Evolutionary conservation across 2,113 vertebrate species (phyloP), one percentile per base, ranked within the genome.

Genomic region (Tachuris rubrigastra): DNA sequence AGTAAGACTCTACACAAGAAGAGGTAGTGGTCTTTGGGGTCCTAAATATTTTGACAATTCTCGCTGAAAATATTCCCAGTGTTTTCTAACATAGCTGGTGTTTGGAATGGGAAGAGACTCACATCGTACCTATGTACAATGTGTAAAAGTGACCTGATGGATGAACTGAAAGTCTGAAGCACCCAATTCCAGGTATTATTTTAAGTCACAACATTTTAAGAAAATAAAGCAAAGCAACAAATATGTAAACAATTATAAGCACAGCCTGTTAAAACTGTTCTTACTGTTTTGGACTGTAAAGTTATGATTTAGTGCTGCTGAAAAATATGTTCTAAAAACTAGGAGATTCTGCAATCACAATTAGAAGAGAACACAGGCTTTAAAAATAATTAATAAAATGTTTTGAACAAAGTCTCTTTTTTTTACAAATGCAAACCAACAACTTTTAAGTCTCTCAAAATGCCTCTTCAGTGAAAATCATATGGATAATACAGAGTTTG

Each of bases 41-140:
- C 24, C 44, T 74, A 56, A 46, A 37, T 37, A 6, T 23, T 60
- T 71, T 11, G 58, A 27, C 13, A 52, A 14, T 56, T 60, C 56
- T 41, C 27, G n/a, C 14, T 47, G 52, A 71, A 55, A 71, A 56
- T 30, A 42, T 53, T 23, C n/a, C 42, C 20, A 35, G 5, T 37
- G 20, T 76, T 72, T 68, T 87, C 12, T 62, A 46, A 62, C 9
- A 20, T 3, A 42, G 23, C 14, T 65, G n/a, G 15, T 22, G 23
- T 31, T 47, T 0, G 0, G 21, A 52, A 41, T 6, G 18, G 2
- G 2, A 46, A 21, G 14, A 71, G 23, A 39, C 31, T 71, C 23
- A 35, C 39, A 28, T 7, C 30, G 33, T 24, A 35, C 18, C 14
- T 76, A 44, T 60, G 42, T 49, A 53, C n/a, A 41, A 37, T 6